A percentile compares a stretch with the other conserved stretches of the same genome.
Evolutionary conservation across 2,113 vertebrate species (phyloP).

Genomic region (Pedetes capensis): DNA sequence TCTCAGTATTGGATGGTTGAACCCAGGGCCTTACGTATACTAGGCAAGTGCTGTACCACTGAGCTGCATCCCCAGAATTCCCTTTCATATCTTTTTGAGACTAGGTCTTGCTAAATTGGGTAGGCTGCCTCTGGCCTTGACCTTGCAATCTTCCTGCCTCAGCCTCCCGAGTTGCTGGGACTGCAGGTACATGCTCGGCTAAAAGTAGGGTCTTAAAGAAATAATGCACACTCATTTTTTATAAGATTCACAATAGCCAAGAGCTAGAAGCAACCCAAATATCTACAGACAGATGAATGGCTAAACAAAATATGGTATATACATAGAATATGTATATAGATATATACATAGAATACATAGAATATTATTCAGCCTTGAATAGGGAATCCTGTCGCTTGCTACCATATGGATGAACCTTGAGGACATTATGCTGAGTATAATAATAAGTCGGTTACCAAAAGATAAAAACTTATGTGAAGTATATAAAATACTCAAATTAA

Average conservation of each 20-base stretch:
- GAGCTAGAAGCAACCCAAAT: background rate
- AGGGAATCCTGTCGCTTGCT: background rate
- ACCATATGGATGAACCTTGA: background rate
- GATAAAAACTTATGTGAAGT: background rate
- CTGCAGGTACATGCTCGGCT: too few species aligned
- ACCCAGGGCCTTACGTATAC: too few species aligned
- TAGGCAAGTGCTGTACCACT: too few species aligned
- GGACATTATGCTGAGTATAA: background rate
- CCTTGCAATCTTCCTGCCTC: too few species aligned
- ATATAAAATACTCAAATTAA: background rate
- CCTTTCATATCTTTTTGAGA: too few species aligned
- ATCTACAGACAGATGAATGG: rapidly evolving
- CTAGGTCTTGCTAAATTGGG: too few species aligned
- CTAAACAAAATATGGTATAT: background rate
- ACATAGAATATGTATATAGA: rapidly evolving
- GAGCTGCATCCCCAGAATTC: too few species aligned
- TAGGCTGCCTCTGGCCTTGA: too few species aligned
- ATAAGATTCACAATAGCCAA: background rate
- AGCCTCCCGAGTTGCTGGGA: too few species aligned
- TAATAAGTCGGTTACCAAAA: background rate
- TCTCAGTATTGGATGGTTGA: too few species aligned
- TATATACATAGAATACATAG: background rate
- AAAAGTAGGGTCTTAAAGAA: background rate
- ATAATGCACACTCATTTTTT: background rate
- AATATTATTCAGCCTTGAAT: background rate